These are phyloP conservation scores for Hirtodrosophila confusa DNA, from an alignment of 2,888 invertebrate genomes.

Conservation along the genomic window DNA sequence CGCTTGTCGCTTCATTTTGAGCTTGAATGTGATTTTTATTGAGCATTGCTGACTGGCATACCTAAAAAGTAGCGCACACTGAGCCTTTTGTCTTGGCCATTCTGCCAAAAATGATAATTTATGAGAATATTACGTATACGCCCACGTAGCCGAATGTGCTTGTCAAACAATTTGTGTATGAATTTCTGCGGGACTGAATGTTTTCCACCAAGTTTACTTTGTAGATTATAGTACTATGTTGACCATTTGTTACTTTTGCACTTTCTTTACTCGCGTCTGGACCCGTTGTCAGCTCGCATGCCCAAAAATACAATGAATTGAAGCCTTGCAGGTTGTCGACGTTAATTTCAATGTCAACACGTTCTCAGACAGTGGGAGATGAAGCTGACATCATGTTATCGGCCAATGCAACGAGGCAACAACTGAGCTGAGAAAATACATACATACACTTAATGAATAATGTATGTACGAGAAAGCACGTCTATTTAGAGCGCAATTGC, in stretches of 20 bases:
- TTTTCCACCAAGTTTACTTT: not conserved
- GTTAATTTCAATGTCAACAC: conserved; percentile 62
- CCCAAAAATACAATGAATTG: conserved; percentile 27
- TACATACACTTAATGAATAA: not conserved
- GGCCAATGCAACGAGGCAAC: conserved; percentile 18
- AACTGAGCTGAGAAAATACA: conserved; percentile 26
- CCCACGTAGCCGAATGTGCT: conserved; percentile 15
- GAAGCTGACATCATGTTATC: conserved; percentile 64
- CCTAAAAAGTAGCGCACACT: conserved; percentile 39
- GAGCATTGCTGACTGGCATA: conserved; percentile 49
- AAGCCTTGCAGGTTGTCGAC: conserved; percentile 23
- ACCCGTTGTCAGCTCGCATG: conserved; percentile 10
- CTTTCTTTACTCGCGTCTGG: conserved; percentile 4
- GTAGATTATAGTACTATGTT: not conserved
- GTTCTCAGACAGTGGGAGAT: conserved; percentile 35
- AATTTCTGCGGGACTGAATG: not conserved
- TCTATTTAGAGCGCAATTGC: conserved; percentile 38
- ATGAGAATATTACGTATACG: conserved; percentile 46
- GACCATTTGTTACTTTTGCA: conserved; percentile 1
- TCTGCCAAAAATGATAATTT: conserved; percentile 16
- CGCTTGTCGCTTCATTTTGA: conserved; percentile 20
- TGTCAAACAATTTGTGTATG: not conserved
- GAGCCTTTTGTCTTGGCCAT: not conserved
- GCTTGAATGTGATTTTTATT: conserved; percentile 55
- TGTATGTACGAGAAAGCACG: conserved; percentile 3